These are phyloP conservation scores for Bombus soroeensis DNA, from an alignment of 1,140 invertebrate species.

Conservation along the genomic window DNA sequence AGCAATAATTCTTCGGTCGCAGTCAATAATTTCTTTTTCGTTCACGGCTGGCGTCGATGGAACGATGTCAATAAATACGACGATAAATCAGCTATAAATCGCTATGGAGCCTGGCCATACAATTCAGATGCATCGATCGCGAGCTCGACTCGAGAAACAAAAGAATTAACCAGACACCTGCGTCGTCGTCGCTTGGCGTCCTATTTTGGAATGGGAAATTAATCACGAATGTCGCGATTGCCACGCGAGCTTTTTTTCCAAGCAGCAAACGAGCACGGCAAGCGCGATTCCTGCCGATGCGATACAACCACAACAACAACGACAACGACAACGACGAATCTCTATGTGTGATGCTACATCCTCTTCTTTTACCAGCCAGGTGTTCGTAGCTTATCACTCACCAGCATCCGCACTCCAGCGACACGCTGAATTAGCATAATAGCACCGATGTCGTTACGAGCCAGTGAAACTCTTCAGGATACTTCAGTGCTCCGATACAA, in stretches of 20 bases:
- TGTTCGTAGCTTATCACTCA: conserved; percentile 56
- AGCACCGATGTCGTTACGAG: conserved; percentile 61
- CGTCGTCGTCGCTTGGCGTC: conserved; percentile 19
- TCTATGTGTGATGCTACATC: background rate
- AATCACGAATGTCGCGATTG: conserved; percentile 47
- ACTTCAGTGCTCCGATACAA: conserved; percentile 65
- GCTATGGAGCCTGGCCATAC: background rate
- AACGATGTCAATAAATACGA: conserved; percentile 30
- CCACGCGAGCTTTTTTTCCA: conserved; percentile 19
- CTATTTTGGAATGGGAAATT: conserved; percentile 42
- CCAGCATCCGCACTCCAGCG: conserved; percentile 41
- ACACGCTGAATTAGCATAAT: conserved; percentile 74
- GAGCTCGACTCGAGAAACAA: background rate
- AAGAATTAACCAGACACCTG: conserved; percentile 53
- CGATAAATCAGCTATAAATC: conserved; percentile 47
- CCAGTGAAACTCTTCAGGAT: conserved; percentile 56
- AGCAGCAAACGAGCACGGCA: background rate
- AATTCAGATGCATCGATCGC: conserved; percentile 38
- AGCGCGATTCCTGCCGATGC: background rate
- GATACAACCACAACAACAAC: background rate
- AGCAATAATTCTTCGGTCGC: conserved; percentile 27
- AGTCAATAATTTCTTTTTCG: conserved; percentile 30
- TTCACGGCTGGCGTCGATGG: conserved; percentile 9
- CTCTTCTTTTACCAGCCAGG: background rate
- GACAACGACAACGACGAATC: background rate